Base-by-base conservation (phyloP, 2,797 vertebrate species). In the Lutjanus campechanus region DNA sequence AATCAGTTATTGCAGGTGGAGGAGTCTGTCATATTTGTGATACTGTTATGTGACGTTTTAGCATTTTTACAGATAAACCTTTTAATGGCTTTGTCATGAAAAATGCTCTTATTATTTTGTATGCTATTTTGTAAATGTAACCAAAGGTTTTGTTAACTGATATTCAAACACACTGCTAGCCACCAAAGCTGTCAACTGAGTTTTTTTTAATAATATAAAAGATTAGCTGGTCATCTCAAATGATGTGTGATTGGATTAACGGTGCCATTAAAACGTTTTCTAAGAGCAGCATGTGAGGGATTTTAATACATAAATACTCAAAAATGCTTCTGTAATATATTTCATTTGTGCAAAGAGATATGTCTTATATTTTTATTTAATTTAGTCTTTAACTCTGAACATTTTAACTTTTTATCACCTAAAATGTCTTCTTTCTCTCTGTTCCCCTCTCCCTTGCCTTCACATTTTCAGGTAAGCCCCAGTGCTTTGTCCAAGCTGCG, bases 401-500 rank as follows among this genome's bases (percentile, higher is more conserved):
- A 50, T 40, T 46, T 25, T 15, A n/a, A 2, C 29, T 60, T 4
- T 16, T 41, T 22, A 15, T 20, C 54, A 29, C 17, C 36, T 53
- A 16, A 61, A 20, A 17, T 64, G 19, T 12, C 3, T 2, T 71
- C 46, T 55, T 25, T 69, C 17, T 62, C 17, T 73, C 64, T 49
- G 4, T 53, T 54, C 47, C 67, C 73, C 47, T 76, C 19, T 53
- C 43, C n/a, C 44, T 47, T 61, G 17, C 15, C 46, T 69, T 80
- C 9, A 77, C 1, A 47, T 63, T 77, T 76, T 44, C 93, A 94
- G 91, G 83, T 99, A 51, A 94, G 95, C 8, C 93, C 96, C 68
- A 94, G 93, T 3, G 95, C 97, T 0, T 96, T 99, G 89, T 97
- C 97, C 61, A 97, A 96, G 80, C 96, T 99, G 63, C 96, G 98